Base-by-base conservation (phyloP, 2,888 invertebrate genomes). In the Melipona bicolor region DNA sequence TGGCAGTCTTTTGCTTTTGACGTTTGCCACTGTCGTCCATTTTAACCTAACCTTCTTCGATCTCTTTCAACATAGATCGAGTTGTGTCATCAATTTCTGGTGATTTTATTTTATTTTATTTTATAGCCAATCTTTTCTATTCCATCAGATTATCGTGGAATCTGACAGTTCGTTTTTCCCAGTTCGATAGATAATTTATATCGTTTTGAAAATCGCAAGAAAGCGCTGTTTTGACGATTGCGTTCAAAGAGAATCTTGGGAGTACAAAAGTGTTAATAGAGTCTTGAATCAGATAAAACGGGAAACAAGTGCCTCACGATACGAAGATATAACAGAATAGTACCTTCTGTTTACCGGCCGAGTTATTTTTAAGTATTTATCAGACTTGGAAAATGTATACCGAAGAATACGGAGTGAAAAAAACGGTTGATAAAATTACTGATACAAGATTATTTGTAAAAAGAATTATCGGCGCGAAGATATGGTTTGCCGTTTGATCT, bases 361-460 rank as follows among this genome's bases (percentile, higher is more conserved):
- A 64, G 6, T 9, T 64, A 74, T 64, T 21, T 62, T 36, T 24
- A 21, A 4, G 13, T 9, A 36, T 54, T 74, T 64, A 64, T 73
- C 73, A 15, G 19, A 21, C 32, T 32, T 64, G 6, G 32, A 24
- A 74, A 65, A 11, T 64, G 24, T n/a, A 21, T 21, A 52, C 17
- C 6, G n/a, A 43, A 9, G 17, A 59, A 59, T 11, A 32, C 17
- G 17, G 43, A 19, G 13, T 19, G 19, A 21, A 36, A 13, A 69
- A 54, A n/a, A 13, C 24, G 6, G 13, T 6, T 24, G 65, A 74
- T 65, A 65, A 74, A 74, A 54, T 54, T 74, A 17, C 65, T 65
- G 73, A 74, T 74, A 74, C 17, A 64, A 70, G 43, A 61, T 77
- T 77, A 64, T 62, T 21, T 27, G 43, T 1, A 17, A 64, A 32